Evolutionary conservation across 2,888 invertebrate species (phyloP), one percentile per base, ranked within the genome.

Genomic region (Stenodema calcarata): DNA sequence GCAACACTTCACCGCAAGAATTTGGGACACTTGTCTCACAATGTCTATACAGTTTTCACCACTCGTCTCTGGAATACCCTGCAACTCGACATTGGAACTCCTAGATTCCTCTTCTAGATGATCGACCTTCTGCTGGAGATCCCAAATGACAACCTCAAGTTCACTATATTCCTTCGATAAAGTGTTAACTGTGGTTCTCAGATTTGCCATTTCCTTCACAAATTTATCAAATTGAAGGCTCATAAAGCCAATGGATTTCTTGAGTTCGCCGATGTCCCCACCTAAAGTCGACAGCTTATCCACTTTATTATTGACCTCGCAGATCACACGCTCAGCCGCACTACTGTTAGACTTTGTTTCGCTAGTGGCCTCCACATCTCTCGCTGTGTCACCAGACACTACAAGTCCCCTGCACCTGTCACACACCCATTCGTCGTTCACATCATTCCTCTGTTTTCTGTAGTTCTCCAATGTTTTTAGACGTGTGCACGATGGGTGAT

Each of bases 181-280:
- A 1, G 16, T 18, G 11, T 1, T n/a, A 14, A 79, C 50, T 7
- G 44, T 44, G 11, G 50, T 3, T 30, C 12, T 35, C 76, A 76
- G 7, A 4, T n/a, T 6, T 4, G 16, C 9, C 23, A 50, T 47
- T 23, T 81, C 62, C 7, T 62, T 16, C 4, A 54, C 81, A 28
- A 81, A 81, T 4, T n/a, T 3, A 16, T 81, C 62, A 81, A 81
- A 81, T 28, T 81, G 81, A 6, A 18, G 54, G 9, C 81, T 81
- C 81, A 81, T 54, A 28, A 35, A 81, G 11, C 35, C n/a, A 16
- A 79, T 44, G 9, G 79, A 79, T 0, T 42, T 18, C 16, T 44
- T 44, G 3, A 79, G 42, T 12, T 79, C 79, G 11, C 18, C 14
- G 1, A 79, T 16, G n/a, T 79, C 79, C 3, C 30, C 50, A 3